Evolutionary conservation across 2,888 invertebrate genomes (phyloP).

Genomic region (Pardosa pseudoannulata): DNA sequence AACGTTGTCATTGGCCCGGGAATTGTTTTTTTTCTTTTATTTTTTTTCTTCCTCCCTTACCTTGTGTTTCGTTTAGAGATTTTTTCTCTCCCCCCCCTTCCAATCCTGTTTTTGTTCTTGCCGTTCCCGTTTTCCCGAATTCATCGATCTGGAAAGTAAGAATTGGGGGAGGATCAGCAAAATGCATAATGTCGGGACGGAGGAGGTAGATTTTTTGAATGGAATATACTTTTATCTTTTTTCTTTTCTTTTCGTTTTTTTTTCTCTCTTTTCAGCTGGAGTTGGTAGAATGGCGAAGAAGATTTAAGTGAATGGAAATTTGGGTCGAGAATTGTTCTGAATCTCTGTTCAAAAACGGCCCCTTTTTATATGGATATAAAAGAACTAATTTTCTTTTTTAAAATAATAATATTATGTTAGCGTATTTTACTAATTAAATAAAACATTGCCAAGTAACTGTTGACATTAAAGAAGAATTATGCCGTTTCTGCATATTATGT

Average conservation of each 20-base stretch:
- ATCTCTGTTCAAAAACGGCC: not conserved
- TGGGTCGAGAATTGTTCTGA: not conserved
- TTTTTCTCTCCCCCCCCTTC: conserved; percentile 14
- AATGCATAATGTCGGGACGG: conserved; percentile 67
- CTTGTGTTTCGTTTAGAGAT: conserved; percentile 61
- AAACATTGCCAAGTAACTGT: too few relatives aligned
- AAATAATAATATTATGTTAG: too few relatives aligned
- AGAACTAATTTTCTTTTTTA: too few relatives aligned
- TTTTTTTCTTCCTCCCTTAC: conserved; percentile 21
- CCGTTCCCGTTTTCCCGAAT: conserved; percentile 13
- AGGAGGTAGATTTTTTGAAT: conserved; percentile 19
- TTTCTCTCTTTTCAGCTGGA: conserved; percentile 1
- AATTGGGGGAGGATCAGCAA: conserved; percentile 31
- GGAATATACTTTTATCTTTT: conserved; percentile 17
- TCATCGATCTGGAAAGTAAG: conserved; percentile 59
- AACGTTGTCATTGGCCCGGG: conserved; percentile 70
- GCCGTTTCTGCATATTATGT: too few relatives aligned
- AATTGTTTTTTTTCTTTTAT: conserved; percentile 50
- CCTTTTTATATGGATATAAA: too few relatives aligned
- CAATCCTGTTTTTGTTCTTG: conserved; percentile 28
- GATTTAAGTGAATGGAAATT: not conserved
- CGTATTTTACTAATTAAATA: too few relatives aligned
- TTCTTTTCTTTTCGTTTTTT: not conserved
- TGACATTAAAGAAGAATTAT: too few relatives aligned
- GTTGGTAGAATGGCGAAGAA: not conserved